phyloP scores from a whole-genome alignment of 2,113 vertebrate species.

The Kobus ellipsiprymnus region DNA sequence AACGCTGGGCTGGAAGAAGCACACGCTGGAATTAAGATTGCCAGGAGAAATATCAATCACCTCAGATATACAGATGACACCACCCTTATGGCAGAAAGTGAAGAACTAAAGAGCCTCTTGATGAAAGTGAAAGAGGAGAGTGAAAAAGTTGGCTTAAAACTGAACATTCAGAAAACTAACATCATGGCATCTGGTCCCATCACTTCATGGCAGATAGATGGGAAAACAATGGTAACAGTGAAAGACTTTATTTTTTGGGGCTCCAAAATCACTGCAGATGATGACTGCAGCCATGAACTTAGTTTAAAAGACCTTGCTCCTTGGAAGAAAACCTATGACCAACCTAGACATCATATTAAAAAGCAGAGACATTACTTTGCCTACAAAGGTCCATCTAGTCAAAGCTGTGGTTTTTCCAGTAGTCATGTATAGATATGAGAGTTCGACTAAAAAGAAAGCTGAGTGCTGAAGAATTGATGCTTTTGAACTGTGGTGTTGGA shows the following conservation, averaged over 20 bases:
- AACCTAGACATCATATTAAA: neutral
- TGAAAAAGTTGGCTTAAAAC: neutral
- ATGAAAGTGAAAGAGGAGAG: neutral
- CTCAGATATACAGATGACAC: neutral
- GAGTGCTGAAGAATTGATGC: neutral
- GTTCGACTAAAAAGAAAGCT: neutral
- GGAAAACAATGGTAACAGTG: neutral
- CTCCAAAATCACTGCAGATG: neutral
- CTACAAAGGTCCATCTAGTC: neutral
- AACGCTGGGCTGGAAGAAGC: neutral
- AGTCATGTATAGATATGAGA: neutral
- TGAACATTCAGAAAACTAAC: neutral
- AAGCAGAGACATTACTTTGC: neutral
- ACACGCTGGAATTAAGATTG: neutral
- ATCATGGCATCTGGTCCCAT: neutral
- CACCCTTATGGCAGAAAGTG: neutral
- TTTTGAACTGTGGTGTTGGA: neutral
- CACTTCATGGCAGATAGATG: neutral
- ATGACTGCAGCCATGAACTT: neutral
- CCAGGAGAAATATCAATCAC: neutral
- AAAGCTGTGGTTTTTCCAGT: neutral
- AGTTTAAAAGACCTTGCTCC: neutral
- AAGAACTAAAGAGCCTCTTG: neutral
- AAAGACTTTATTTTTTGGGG: fast-evolving
- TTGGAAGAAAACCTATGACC: neutral